These are phyloP conservation scores for Spondyliosoma cantharus DNA, from an alignment of 2,797 vertebrate genomes.

Conservation along the genomic window DNA sequence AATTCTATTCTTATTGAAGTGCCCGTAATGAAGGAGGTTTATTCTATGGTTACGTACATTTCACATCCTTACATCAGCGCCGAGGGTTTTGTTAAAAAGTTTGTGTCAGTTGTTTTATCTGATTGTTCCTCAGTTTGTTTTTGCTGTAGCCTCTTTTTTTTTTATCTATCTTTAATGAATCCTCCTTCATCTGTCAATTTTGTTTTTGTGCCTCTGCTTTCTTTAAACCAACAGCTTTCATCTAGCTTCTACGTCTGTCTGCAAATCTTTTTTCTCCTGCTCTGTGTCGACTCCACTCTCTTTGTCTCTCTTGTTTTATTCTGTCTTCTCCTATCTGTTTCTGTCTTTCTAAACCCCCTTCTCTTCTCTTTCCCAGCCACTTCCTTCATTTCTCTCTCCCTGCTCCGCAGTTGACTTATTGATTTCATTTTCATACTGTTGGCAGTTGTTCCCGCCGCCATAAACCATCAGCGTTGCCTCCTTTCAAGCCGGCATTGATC, in stretches of 20 bases:
- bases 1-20: conserved; percentile 7
- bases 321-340: conserved; percentile 49
- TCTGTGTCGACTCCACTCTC: conserved; percentile 35
- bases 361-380: conserved; percentile 29
- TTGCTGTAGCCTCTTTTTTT: conserved; percentile 20
- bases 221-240: conserved; percentile 66
- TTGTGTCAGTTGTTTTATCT: conserved; percentile 39
- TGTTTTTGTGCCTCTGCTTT: conserved; percentile 50
- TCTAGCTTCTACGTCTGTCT: conserved; percentile 55
- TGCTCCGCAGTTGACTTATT: conserved; percentile 73
- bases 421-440: conserved; percentile 83
- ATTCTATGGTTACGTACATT: neutral
- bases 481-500: conserved; percentile 81
- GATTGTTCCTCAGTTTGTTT: conserved; percentile 51
- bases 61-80: neutral
- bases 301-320: conserved; percentile 58
- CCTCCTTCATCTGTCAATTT: conserved; percentile 60
- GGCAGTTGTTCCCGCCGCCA: conserved; percentile 69
- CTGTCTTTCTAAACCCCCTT: conserved; percentile 28
- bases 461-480: conserved; percentile 77
- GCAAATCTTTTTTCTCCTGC: conserved; percentile 4
- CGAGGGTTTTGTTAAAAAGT: conserved; percentile 18
- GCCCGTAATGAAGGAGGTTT: neutral
- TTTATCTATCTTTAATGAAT: conserved; percentile 61
- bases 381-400: conserved; percentile 54